These are phyloP conservation scores for Philypnodon macrostomus DNA, from an alignment of 2,797 vertebrate species.

Conservation along the genomic window DNA sequence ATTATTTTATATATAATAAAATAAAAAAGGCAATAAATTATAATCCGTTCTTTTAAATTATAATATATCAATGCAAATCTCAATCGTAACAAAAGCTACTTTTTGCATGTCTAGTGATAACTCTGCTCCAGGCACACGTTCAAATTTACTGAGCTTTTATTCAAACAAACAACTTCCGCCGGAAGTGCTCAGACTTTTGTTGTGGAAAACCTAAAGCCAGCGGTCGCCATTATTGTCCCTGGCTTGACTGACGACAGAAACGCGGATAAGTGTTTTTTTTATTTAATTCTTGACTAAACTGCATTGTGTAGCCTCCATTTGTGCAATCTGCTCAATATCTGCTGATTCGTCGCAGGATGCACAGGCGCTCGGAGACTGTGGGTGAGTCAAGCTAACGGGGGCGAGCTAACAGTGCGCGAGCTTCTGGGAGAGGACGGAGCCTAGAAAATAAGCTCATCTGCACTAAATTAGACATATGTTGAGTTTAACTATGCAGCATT, in stretches of 20 bases:
- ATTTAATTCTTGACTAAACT: constrained; percentile 1
- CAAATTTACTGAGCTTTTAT: constrained; percentile 50
- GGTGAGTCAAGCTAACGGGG: constrained; percentile 66
- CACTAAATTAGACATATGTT: constrained; percentile 7
- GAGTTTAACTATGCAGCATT: fast-evolving
- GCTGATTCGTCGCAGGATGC: constrained; percentile 48
- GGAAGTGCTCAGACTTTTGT: constrained; percentile 67
- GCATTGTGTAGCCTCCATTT: fast-evolving
- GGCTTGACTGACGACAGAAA: constrained; percentile 65
- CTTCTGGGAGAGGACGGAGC: constrained; percentile 18
- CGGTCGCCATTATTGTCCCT: constrained; percentile 72
- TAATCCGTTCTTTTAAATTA: too few relatives aligned
- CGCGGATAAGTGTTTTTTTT: constrained; percentile 46
- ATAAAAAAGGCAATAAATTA: too few relatives aligned
- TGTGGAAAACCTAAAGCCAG: constrained; percentile 64
- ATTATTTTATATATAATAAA: too few relatives aligned
- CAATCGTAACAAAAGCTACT: too few relatives aligned
- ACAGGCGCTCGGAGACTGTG: constrained; percentile 45
- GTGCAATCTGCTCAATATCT: background rate
- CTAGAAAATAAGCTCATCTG: constrained; percentile 20
- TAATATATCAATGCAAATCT: too few relatives aligned
- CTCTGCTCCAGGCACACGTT: too few relatives aligned
- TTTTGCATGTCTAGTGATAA: too few relatives aligned
- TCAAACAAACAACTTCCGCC: constrained; percentile 48
- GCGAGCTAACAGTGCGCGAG: constrained; percentile 40